phyloP scores from a whole-genome alignment of 2,888 invertebrate species.

The Thera britannica region DNA sequence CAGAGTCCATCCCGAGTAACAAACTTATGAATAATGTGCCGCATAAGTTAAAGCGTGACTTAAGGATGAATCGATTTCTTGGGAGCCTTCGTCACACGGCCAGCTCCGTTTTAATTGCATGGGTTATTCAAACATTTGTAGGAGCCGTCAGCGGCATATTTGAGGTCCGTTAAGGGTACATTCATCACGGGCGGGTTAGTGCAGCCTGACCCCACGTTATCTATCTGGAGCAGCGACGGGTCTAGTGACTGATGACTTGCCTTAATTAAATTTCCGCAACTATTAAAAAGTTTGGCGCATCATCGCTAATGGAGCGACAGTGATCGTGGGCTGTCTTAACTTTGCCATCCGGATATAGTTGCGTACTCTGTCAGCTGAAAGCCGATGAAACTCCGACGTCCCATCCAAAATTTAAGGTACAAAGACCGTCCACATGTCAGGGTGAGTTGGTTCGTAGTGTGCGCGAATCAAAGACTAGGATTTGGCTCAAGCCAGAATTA shows the following conservation, averaged over 20 bases:
- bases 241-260: conserved; percentile 81
- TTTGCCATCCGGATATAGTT: conserved; percentile 66
- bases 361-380: conserved; percentile 67
- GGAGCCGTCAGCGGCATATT: conserved; percentile 75
- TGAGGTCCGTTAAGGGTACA: conserved; percentile 80
- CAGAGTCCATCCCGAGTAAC: conserved; percentile 62
- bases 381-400: conserved; percentile 66
- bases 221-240: conserved; percentile 76
- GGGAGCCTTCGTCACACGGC: conserved; percentile 53
- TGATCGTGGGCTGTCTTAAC: conserved; percentile 57
- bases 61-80: conserved; percentile 69
- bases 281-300: conserved; percentile 55
- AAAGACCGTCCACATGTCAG: conserved; percentile 67
- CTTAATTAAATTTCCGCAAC: conserved; percentile 80
- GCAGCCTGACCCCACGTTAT: conserved; percentile 82
- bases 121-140: conserved; percentile 73
- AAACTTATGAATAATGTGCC: conserved; percentile 80
- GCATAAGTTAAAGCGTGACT: conserved; percentile 61
- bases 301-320: conserved; percentile 53
- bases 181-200: conserved; percentile 76
- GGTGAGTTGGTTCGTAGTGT: conserved; percentile 55
- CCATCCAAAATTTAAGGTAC: conserved; percentile 74
- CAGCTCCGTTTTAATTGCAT: conserved; percentile 65
- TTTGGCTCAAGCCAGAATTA: conserved; percentile 57
- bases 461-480: conserved; percentile 60